Conservation (phyloP, 2,888 invertebrate species). For the Suillia variegata region DNA sequence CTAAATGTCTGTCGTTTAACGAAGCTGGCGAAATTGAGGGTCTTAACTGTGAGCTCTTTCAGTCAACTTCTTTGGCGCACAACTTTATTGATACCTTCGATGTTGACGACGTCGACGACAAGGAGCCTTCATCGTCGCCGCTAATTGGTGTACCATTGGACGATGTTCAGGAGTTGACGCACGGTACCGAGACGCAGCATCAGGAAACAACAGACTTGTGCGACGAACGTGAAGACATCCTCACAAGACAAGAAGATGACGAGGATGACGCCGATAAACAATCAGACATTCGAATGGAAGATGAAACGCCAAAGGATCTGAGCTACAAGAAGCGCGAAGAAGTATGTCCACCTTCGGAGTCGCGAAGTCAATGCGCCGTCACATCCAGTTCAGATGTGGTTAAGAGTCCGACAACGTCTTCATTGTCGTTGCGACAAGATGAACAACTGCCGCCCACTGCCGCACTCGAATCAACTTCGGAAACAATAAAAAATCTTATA, state of each 20-base stretch:
- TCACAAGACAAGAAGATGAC: background rate
- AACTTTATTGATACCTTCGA: slow-evolving; percentile 42
- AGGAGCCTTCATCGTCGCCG: too few species aligned
- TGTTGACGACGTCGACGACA: too few species aligned
- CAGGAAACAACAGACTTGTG: slow-evolving; percentile 40
- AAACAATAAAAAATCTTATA: slow-evolving; percentile 59
- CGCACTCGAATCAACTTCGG: slow-evolving; percentile 73
- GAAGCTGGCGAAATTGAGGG: slow-evolving; percentile 60
- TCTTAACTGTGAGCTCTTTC: slow-evolving; percentile 55
- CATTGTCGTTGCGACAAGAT: too few species aligned
- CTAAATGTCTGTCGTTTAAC: slow-evolving; percentile 59
- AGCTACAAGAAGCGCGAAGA: slow-evolving; percentile 65
- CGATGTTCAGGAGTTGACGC: background rate
- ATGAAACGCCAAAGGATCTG: slow-evolving; percentile 68
- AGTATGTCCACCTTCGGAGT: slow-evolving; percentile 49
- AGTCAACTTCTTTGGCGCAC: too few species aligned
- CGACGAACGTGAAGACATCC: slow-evolving; percentile 44
- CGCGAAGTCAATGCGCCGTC: slow-evolving; percentile 64
- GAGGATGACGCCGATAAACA: too few species aligned
- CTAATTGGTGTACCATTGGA: background rate
- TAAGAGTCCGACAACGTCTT: slow-evolving; percentile 76
- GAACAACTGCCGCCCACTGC: too few species aligned
- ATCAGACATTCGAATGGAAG: too few species aligned
- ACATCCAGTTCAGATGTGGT: slow-evolving; percentile 74
- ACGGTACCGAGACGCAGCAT: background rate